Percentiles rank a stretch among this genome's conserved stretches.
Conservation (phyloP, 2,113 vertebrate genomes). For the Chamaetylas fuelleborni region DNA sequence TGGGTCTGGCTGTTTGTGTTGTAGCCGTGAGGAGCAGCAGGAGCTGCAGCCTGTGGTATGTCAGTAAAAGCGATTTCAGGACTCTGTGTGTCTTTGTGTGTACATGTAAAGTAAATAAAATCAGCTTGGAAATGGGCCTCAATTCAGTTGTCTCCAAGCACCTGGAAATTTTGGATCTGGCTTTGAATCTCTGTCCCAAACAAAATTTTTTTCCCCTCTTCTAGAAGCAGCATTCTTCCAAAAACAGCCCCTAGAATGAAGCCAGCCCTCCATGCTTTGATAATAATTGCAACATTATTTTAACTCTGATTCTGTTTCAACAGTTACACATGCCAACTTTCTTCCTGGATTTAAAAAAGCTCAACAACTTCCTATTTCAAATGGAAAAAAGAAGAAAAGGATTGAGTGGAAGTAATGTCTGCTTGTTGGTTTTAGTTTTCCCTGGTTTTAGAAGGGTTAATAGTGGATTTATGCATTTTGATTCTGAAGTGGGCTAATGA, state of each 20-base stretch:
- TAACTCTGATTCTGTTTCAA: constrained; percentile 8
- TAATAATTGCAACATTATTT: constrained; percentile 55
- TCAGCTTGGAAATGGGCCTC: constrained; percentile 10
- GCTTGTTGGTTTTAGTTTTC: not conserved
- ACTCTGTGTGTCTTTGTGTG: not conserved
- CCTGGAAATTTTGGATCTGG: constrained; percentile 60
- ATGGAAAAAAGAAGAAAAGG: not conserved
- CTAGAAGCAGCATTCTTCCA: constrained; percentile 40
- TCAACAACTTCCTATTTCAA: not conserved
- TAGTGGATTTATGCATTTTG: not conserved
- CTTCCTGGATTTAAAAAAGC: not conserved
- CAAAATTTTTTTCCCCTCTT: not conserved
- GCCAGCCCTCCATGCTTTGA: constrained; percentile 18
- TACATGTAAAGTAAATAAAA: constrained; percentile 40
- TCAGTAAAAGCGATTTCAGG: not conserved
- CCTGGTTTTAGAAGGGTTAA: constrained; percentile 21
- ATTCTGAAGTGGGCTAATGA: constrained; percentile 46
- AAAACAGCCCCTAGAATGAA: constrained; percentile 5
- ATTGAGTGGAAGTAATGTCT: not conserved
- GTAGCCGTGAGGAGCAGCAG: not conserved
- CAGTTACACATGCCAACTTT: not conserved
- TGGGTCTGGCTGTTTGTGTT: not conserved
- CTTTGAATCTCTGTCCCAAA: constrained; percentile 42
- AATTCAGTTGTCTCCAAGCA: constrained; percentile 53
- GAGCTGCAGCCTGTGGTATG: not conserved